These are phyloP conservation scores for Intellagama lesueurii DNA, from an alignment of 2,797 vertebrate species.

Conservation along the genomic window DNA sequence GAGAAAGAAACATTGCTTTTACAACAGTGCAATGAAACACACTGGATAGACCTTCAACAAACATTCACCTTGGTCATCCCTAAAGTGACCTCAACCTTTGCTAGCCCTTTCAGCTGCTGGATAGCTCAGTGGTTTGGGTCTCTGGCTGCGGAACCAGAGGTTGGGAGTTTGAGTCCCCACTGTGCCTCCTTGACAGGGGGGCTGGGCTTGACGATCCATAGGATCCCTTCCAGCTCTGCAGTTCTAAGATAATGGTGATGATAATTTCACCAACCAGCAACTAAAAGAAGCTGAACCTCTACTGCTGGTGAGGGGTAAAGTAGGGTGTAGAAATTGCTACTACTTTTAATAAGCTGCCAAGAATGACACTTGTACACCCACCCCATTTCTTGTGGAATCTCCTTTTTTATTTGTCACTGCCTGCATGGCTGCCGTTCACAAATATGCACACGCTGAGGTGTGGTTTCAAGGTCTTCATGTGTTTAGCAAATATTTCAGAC, in stretches of 20 bases:
- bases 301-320: conserved; percentile 40
- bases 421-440: conserved; percentile 60
- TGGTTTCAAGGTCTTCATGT: conserved; percentile 80
- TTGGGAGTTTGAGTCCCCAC: too few species aligned
- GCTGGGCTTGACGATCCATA: too few species aligned
- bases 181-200: too few species aligned
- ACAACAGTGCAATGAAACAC: background rate
- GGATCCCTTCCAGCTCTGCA: too few species aligned
- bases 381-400: conserved; percentile 40
- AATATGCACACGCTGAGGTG: conserved; percentile 73
- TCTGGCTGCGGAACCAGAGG: background rate
- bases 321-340: background rate
- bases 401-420: conserved; percentile 50
- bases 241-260: too few species aligned
- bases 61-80: background rate
- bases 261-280: background rate
- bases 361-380: conserved; percentile 41
- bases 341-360: conserved; percentile 60
- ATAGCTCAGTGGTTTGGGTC: background rate
- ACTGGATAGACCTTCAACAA: too few species aligned
- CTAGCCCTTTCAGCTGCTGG: too few species aligned
- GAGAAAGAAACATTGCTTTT: conserved; percentile 36
- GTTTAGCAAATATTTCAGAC: conserved; percentile 83
- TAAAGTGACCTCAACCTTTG: too few species aligned
- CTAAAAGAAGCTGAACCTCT: conserved; percentile 39